Percentiles rank a stretch among this genome's conserved stretches.
Conservation (phyloP, 2,113 vertebrate genomes). For the Malurus elegans region DNA sequence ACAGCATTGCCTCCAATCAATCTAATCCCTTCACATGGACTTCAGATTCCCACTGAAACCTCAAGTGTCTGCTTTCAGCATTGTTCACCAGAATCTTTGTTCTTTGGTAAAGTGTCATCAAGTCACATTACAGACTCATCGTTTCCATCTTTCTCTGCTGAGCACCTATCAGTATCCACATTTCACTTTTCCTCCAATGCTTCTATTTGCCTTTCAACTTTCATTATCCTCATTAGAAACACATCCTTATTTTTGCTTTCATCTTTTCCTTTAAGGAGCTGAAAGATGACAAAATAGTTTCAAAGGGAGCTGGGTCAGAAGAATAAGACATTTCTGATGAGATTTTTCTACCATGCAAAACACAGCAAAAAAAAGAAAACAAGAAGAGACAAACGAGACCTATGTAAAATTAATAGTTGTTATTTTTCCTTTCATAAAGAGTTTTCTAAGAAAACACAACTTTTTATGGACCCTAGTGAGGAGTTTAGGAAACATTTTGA, state of each 20-base stretch:
- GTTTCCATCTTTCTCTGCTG: conserved; percentile 32
- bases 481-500: conserved; percentile 45
- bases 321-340: conserved; percentile 61
- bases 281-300: conserved; percentile 72
- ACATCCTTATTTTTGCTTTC: conserved; percentile 67
- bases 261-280: conserved; percentile 68
- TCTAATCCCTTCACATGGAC: neutral
- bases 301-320: conserved; percentile 66
- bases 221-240: conserved; percentile 67
- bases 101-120: conserved; percentile 21
- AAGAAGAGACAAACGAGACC: conserved; percentile 52
- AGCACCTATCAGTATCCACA: conserved; percentile 24
- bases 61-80: conserved; percentile 10
- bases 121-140: conserved; percentile 49
- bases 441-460: conserved; percentile 25
- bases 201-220: conserved; percentile 63
- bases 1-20: neutral
- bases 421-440: conserved; percentile 30
- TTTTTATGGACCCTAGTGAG: conserved; percentile 33
- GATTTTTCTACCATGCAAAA: conserved; percentile 57
- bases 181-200: neutral
- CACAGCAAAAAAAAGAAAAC: conserved; percentile 61
- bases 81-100: conserved; percentile 22
- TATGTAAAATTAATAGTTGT: conserved; percentile 58
- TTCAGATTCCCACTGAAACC: neutral